A percentile compares a stretch with the other conserved stretches of the same genome.
These are phyloP conservation scores for Maniola hyperantus DNA, from an alignment of 2,888 invertebrate species.

Conservation along the genomic window DNA sequence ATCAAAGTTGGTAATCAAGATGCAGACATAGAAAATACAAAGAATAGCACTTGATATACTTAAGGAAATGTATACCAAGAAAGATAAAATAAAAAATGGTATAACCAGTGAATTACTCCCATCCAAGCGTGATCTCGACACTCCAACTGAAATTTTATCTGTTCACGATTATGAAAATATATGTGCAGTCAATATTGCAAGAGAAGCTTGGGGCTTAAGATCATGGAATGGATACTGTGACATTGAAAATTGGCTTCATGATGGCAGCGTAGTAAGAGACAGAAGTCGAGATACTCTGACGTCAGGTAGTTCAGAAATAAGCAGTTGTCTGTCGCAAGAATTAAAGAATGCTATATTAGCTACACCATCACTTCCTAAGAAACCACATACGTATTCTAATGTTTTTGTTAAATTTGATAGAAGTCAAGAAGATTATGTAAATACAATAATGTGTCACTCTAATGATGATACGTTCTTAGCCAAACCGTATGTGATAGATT, in stretches of 20 bases:
- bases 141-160: conserved; percentile 82
- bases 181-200: conserved; percentile 84
- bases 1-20: conserved; percentile 81
- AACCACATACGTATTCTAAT: conserved; percentile 73
- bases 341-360: conserved; percentile 70
- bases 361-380: conserved; percentile 74
- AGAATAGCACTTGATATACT: conserved; percentile 79
- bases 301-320: conserved; percentile 82
- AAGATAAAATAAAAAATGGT: conserved; percentile 70
- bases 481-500: conserved; percentile 80
- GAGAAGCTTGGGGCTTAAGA: conserved; percentile 85
- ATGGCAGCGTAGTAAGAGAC: conserved; percentile 84
- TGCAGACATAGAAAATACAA: conserved; percentile 79
- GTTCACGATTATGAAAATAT: conserved; percentile 86
- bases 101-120: conserved; percentile 58
- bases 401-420: conserved; percentile 74
- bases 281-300: conserved; percentile 82
- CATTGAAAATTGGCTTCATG: conserved; percentile 85
- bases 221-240: conserved; percentile 86
- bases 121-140: conserved; percentile 76
- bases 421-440: conserved; percentile 78
- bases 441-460: conserved; percentile 76
- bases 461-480: conserved; percentile 78
- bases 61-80: conserved; percentile 79
- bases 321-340: conserved; percentile 75